Evolutionary conservation across 2,888 invertebrate genomes (phyloP).

Genomic region (Nomada fucata): DNA sequence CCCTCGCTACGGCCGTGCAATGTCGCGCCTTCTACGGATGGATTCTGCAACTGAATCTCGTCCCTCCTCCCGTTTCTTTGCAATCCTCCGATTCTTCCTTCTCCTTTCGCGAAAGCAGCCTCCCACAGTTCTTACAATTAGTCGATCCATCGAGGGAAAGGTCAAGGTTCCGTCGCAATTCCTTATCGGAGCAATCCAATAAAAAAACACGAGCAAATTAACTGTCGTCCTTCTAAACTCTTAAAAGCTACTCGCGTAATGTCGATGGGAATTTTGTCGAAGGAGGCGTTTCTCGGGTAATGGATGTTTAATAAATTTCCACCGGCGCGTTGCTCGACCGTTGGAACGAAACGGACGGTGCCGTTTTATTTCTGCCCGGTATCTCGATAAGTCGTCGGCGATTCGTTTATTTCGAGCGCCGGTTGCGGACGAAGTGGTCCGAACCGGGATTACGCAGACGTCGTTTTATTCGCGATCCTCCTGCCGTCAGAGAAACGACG

Average conservation of each 20-base stretch:
- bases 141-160: not conserved
- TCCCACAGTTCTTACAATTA: not conserved
- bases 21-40: conserved; percentile 46
- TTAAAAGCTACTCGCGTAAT: no score
- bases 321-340: not conserved
- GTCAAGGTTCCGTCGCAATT: conserved; percentile 46
- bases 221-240: no score
- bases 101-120: not conserved
- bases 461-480: conserved; percentile 35
- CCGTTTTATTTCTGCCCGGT: conserved; percentile 71
- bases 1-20: conserved; percentile 50
- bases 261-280: not conserved
- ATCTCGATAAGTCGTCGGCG: conserved; percentile 69
- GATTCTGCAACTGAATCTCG: conserved; percentile 25
- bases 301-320: not conserved
- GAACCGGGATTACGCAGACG: conserved; percentile 60
- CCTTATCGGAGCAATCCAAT: conserved; percentile 17
- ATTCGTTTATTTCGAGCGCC: conserved; percentile 73
- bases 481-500: not conserved
- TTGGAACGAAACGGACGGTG: conserved; percentile 11
- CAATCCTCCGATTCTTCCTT: conserved; percentile 3
- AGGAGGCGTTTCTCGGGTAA: not conserved
- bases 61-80: not conserved
- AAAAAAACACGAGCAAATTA: not conserved
- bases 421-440: conserved; percentile 52